Percentiles rank a stretch among this genome's conserved stretches.
These are phyloP conservation scores for Drosophila setifemur DNA, from an alignment of 1,140 invertebrate genomes.

Conservation along the genomic window DNA sequence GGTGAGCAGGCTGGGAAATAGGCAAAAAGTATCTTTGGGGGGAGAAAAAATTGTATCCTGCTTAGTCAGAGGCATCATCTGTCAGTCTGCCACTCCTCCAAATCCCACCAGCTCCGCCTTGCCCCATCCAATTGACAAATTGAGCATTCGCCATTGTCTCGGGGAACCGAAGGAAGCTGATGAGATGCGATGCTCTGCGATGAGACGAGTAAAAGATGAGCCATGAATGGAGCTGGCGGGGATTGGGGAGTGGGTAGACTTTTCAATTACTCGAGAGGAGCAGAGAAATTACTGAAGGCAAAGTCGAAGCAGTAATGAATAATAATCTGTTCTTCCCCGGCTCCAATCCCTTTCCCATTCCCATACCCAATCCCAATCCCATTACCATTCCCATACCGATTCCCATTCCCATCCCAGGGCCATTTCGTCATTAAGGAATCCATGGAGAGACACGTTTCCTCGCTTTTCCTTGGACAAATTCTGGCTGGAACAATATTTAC, in stretches of 20 bases:
- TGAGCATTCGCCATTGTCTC: constrained; percentile 59
- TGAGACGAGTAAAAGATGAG: constrained; percentile 29
- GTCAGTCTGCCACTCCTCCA: constrained; percentile 39
- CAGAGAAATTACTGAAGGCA: constrained; percentile 1
- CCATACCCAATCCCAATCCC: too few relatives aligned
- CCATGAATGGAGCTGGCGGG: not conserved
- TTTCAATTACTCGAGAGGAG: constrained; percentile 65
- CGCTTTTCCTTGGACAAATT: constrained; percentile 28
- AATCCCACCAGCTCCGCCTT: not conserved
- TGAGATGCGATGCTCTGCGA: constrained; percentile 32
- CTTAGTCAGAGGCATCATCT: constrained; percentile 69
- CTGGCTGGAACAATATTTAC: constrained; percentile 36
- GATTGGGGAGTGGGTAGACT: constrained; percentile 34
- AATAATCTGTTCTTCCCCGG: constrained; percentile 21
- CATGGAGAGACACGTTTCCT: constrained; percentile 26
- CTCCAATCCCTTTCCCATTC: too few relatives aligned
- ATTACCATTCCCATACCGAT: too few relatives aligned
- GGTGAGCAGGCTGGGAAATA: constrained; percentile 4
- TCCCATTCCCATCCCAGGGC: not conserved
- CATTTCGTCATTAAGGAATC: constrained; percentile 24
- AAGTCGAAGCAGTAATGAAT: constrained; percentile 32
- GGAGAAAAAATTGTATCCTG: constrained; percentile 41
- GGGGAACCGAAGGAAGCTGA: constrained; percentile 16
- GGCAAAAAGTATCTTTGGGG: not conserved
- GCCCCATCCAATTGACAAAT: constrained; percentile 70